These are phyloP conservation scores for Linnaemya tessellans DNA, from an alignment of 2,888 invertebrate genomes.

Conservation along the genomic window DNA sequence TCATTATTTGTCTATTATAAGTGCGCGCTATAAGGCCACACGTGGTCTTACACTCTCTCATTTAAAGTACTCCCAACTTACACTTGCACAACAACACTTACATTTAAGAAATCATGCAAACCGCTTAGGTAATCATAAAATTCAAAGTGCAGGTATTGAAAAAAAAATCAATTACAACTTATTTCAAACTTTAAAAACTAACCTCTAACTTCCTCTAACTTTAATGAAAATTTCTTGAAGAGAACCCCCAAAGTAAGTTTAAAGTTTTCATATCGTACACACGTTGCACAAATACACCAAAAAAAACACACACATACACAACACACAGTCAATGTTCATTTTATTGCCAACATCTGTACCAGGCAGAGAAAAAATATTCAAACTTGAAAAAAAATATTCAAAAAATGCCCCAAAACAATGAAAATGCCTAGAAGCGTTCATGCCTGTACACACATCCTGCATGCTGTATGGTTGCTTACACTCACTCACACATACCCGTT, in stretches of 20 bases:
- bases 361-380: conserved; percentile 30
- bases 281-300: not conserved
- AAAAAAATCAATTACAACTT: too few species aligned
- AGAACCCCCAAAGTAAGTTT: conserved; percentile 58
- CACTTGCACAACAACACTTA: too few species aligned
- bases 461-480: not conserved
- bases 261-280: conserved; percentile 59
- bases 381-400: conserved; percentile 11
- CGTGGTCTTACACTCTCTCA: too few species aligned
- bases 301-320: not conserved
- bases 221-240: conserved; percentile 30
- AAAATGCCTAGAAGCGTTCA: conserved; percentile 54
- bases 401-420: conserved; percentile 21
- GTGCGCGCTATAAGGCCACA: too few species aligned
- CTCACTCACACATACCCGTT: not conserved
- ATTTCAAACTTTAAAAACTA: not conserved
- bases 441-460: conserved; percentile 24
- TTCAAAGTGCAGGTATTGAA: too few species aligned
- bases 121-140: too few species aligned
- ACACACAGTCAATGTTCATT: conserved; percentile 21
- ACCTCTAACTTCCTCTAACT: not conserved
- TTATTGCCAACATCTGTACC: conserved; percentile 57
- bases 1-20: too few species aligned
- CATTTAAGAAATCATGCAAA: too few species aligned
- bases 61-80: too few species aligned